Conservation (phyloP, 2,113 vertebrate genomes). For the Stercorarius parasiticus region DNA sequence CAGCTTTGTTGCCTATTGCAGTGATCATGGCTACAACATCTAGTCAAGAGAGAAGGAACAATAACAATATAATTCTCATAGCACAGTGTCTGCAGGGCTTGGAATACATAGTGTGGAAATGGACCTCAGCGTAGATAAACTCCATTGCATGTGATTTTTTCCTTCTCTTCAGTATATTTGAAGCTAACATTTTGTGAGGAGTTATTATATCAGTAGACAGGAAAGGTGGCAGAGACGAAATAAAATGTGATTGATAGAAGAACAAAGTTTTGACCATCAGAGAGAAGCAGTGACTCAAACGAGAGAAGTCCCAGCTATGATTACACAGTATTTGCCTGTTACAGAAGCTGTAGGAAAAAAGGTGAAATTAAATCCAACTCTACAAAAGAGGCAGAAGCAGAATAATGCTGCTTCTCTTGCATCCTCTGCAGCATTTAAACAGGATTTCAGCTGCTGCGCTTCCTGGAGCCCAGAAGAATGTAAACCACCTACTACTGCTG, state of each 20-base stretch:
- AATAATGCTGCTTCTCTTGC: background rate
- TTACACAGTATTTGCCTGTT: background rate
- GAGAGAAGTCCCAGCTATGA: background rate
- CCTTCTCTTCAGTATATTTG: background rate
- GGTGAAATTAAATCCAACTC: background rate
- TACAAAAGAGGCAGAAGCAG: background rate
- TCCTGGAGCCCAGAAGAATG: background rate
- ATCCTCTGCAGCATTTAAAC: background rate
- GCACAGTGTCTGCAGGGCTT: background rate
- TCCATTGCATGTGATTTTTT: background rate
- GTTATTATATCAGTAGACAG: background rate
- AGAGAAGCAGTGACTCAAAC: background rate
- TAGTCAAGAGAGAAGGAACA: background rate
- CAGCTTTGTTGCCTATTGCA: background rate
- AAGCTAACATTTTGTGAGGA: background rate
- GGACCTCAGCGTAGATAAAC: background rate
- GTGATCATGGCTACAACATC: background rate
- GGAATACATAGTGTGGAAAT: background rate
- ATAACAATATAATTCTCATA: background rate
- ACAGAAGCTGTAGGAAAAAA: background rate
- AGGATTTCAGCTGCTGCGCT: background rate
- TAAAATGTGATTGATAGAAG: background rate
- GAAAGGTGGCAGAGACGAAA: background rate
- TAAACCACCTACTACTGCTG: background rate
- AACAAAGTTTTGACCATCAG: background rate